Conservation (phyloP, 2,113 vertebrate genomes). For the Myrmophylax atrothorax region DNA sequence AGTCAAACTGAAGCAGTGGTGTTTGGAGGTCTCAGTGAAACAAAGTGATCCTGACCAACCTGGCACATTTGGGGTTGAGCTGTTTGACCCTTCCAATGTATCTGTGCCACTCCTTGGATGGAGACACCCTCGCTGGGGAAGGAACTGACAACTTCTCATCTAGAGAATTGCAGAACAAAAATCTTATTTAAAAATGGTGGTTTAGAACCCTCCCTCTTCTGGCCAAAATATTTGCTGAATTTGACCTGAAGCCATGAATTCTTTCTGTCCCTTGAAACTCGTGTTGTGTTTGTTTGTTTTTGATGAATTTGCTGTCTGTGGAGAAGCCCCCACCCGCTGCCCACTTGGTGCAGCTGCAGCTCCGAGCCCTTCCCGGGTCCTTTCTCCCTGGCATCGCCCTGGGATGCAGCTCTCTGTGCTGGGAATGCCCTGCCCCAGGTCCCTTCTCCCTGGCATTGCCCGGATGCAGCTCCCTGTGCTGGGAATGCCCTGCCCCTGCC, state of each 20-base stretch:
- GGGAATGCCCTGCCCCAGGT: not conserved
- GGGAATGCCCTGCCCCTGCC: too few relatives aligned
- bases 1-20: not conserved
- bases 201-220: not conserved
- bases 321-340: not conserved
- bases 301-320: not conserved
- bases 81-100: not conserved
- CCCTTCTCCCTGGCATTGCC: too few relatives aligned
- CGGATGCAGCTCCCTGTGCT: too few relatives aligned
- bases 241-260: slow-evolving; percentile 38
- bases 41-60: not conserved
- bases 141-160: not conserved
- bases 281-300: not conserved
- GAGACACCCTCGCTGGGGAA: not conserved
- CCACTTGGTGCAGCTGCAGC: not conserved
- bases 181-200: not conserved
- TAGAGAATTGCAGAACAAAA: not conserved
- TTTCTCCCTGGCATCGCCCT: not conserved
- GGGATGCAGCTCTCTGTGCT: not conserved
- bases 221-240: slow-evolving; percentile 51
- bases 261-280: slow-evolving; percentile 32
- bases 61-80: not conserved
- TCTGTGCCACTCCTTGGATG: not conserved
- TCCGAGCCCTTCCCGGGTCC: not conserved
- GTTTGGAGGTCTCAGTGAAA: not conserved